These are phyloP conservation scores for Allophyes oxyacanthae DNA, from an alignment of 2,888 invertebrate species.

Conservation along the genomic window DNA sequence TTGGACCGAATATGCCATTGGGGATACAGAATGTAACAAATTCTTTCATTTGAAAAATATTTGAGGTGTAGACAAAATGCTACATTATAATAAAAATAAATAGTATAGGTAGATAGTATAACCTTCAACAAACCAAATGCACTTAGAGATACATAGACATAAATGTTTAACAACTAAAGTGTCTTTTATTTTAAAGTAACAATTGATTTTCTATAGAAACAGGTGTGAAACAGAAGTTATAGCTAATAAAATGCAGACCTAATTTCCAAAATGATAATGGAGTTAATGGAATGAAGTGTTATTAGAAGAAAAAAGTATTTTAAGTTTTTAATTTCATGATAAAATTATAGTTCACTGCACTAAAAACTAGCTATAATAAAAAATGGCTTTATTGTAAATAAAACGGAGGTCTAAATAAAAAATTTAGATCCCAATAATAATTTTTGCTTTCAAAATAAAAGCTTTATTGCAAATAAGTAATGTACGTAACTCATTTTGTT, in stretches of 20 bases:
- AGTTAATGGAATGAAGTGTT: constrained; percentile 45
- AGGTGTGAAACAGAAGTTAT: constrained; percentile 26
- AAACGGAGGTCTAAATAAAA: constrained; percentile 15
- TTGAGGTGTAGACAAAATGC: too few species aligned
- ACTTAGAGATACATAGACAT: constrained; percentile 35
- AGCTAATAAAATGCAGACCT: constrained; percentile 52
- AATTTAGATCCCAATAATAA: constrained; percentile 8
- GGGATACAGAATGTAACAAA: too few species aligned
- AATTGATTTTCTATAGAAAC: constrained; percentile 38
- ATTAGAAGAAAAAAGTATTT: constrained; percentile 18
- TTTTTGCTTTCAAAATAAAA: constrained; percentile 8
- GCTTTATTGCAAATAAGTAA: too few species aligned
- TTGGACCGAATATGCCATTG: too few species aligned
- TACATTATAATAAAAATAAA: constrained; percentile 8
- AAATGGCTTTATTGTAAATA: constrained; percentile 9
- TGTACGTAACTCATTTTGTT: too few species aligned
- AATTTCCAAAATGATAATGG: constrained; percentile 32
- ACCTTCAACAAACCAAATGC: constrained; percentile 27
- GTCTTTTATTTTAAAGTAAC: constrained; percentile 52
- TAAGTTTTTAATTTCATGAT: constrained; percentile 3
- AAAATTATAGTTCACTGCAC: constrained; percentile 7
- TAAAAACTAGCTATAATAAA: background rate
- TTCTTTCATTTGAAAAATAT: too few species aligned
- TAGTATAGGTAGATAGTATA: constrained; percentile 25
- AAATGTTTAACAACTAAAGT: constrained; percentile 46